These are phyloP conservation scores for Chorisops tibialis DNA, from an alignment of 2,888 invertebrate species.

Conservation along the genomic window DNA sequence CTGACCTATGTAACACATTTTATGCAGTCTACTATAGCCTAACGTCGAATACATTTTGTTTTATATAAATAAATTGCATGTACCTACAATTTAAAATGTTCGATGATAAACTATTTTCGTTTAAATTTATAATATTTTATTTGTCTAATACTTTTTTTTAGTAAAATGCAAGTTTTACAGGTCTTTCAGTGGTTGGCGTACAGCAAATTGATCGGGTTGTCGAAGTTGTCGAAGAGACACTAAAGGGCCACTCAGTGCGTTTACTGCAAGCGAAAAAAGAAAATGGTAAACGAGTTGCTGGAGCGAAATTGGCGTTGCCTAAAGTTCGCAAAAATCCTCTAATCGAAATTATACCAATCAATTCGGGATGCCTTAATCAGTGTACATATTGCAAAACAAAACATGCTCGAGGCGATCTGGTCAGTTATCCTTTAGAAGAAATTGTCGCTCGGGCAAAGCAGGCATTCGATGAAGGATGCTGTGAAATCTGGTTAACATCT, in stretches of 20 bases:
- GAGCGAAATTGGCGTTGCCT: constrained; percentile 81
- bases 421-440: constrained; percentile 86
- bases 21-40: too few species aligned
- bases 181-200: constrained; percentile 93
- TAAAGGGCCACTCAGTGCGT: constrained; percentile 82
- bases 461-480: constrained; percentile 87
- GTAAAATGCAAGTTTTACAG: constrained; percentile 43
- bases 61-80: too few species aligned
- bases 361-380: constrained; percentile 95
- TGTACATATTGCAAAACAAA: constrained; percentile 99
- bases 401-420: constrained; percentile 94
- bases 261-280: constrained; percentile 77
- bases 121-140: not conserved
- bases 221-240: constrained; percentile 95
- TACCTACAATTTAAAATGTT: too few species aligned
- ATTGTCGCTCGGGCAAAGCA: constrained; percentile 83
- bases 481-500: constrained; percentile 96
- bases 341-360: constrained; percentile 95
- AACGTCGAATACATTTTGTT: too few species aligned
- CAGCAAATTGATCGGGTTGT: constrained; percentile 97
- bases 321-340: constrained; percentile 94
- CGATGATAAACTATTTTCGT: too few species aligned
- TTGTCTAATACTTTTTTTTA: too few species aligned
- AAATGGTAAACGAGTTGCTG: constrained; percentile 76
- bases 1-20: too few species aligned